A percentile compares a stretch with the other conserved stretches of the same genome.
These are phyloP conservation scores for Haliclona indistincta DNA, from an alignment of 37 sponge, comb jelly and placozoan genomes.

Conservation along the genomic window DNA sequence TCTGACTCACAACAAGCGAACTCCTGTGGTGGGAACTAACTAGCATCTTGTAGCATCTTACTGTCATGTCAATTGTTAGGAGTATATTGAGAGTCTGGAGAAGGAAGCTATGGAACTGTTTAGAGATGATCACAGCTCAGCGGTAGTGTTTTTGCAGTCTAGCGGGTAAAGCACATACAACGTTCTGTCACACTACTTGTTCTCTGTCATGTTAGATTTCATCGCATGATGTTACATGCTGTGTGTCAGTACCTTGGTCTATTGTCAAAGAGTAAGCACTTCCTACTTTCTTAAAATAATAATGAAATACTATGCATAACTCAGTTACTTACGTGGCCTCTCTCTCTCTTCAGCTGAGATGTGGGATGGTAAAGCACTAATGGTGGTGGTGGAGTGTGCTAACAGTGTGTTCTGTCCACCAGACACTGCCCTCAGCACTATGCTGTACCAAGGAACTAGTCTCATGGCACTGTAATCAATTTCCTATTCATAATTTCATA, in stretches of 20 bases:
- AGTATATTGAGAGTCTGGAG: slow-evolving; percentile 17
- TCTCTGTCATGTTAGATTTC: slow-evolving; percentile 11
- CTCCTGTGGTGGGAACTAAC: slow-evolving; percentile 20
- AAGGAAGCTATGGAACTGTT: slow-evolving; percentile 26
- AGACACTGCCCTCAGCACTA: neutral
- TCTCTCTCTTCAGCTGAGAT: slow-evolving; percentile 23
- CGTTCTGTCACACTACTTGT: neutral
- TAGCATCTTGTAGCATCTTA: neutral
- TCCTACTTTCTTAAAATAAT: no score
- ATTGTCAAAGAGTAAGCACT: slow-evolving; percentile 44
- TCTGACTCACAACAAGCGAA: slow-evolving; percentile 46
- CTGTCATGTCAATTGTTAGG: slow-evolving; percentile 3
- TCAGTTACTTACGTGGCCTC: no score
- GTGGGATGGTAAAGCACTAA: slow-evolving; percentile 1
- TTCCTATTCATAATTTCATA: no score
- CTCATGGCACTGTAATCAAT: no score
- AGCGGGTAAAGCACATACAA: slow-evolving; percentile 15
- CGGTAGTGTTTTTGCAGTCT: slow-evolving; percentile 26
- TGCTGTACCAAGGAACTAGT: no score
- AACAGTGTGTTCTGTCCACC: slow-evolving; percentile 12
- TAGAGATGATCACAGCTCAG: neutral
- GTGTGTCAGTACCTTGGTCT: slow-evolving; percentile 51
- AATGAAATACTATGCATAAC: no score
- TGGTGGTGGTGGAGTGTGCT: slow-evolving; percentile 18
- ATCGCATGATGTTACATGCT: slow-evolving; percentile 53